These are phyloP conservation scores for Noctua janthina DNA, from an alignment of 2,888 invertebrate genomes.

Conservation along the genomic window DNA sequence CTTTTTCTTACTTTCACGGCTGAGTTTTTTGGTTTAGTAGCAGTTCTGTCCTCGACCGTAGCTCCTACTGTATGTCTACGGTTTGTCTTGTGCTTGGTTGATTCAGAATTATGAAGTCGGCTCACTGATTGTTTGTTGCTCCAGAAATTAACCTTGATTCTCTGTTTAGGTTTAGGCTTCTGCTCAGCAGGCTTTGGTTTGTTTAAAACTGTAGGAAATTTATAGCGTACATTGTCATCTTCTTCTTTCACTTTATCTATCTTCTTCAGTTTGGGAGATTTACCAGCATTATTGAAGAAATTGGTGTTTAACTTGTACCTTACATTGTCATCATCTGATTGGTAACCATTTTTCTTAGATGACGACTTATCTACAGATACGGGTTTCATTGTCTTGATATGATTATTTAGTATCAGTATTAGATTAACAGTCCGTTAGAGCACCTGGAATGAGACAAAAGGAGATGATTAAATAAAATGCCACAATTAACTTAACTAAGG, in stretches of 20 bases:
- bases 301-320: conserved; percentile 84
- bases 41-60: conserved; percentile 63
- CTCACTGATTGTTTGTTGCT: conserved; percentile 80
- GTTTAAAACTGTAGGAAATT: conserved; percentile 78
- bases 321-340: conserved; percentile 86
- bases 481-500: not conserved
- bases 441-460: conserved; percentile 58
- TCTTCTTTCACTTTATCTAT: conserved; percentile 72
- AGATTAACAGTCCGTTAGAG: conserved; percentile 27
- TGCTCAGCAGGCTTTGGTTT: conserved; percentile 75
- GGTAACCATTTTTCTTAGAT: conserved; percentile 79
- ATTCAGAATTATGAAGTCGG: conserved; percentile 74
- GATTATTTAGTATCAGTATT: conserved; percentile 24
- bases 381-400: conserved; percentile 75
- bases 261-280: conserved; percentile 69
- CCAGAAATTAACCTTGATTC: conserved; percentile 88
- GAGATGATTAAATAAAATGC: conserved; percentile 4
- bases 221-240: conserved; percentile 83
- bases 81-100: conserved; percentile 72
- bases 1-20: conserved; percentile 83
- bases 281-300: conserved; percentile 74
- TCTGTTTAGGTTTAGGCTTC: conserved; percentile 82
- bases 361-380: conserved; percentile 67
- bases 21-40: conserved; percentile 75
- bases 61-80: conserved; percentile 81